Percentiles rank a stretch among this genome's conserved stretches.
phyloP scores from a whole-genome alignment of 2,888 invertebrate genomes.

The Ectemnius continuus region DNA sequence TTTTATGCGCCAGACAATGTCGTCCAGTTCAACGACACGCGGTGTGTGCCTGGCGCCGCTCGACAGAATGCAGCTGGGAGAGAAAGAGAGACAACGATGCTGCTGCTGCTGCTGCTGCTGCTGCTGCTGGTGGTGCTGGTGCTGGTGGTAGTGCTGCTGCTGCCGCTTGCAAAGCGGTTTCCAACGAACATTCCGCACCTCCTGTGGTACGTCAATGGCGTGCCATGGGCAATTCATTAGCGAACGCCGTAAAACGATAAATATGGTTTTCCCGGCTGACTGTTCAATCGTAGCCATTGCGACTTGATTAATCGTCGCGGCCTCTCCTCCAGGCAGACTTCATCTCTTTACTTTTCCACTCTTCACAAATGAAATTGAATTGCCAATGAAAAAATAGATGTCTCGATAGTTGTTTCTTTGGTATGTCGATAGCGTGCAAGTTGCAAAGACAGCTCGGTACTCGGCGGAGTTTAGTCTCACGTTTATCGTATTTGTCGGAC shows the following conservation, averaged over 20 bases:
- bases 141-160: too few relatives aligned
- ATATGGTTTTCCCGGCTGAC: slow-evolving; percentile 6
- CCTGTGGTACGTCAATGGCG: slow-evolving; percentile 17
- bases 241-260: slow-evolving; percentile 18
- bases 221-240: slow-evolving; percentile 30
- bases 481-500: slow-evolving; percentile 38
- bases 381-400: background rate
- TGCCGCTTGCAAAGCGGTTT: slow-evolving; percentile 41
- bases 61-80: slow-evolving; percentile 21
- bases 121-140: slow-evolving; percentile 23
- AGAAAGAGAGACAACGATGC: slow-evolving; percentile 2
- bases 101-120: slow-evolving; percentile 26
- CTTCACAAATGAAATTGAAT: background rate
- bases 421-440: background rate
- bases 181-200: slow-evolving; percentile 39
- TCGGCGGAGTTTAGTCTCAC: background rate
- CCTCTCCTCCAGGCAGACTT: background rate
- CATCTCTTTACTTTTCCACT: background rate
- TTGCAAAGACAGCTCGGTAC: background rate
- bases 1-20: slow-evolving; percentile 57
- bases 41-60: slow-evolving; percentile 41
- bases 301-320: background rate
- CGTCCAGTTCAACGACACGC: slow-evolving; percentile 59
- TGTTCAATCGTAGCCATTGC: slow-evolving; percentile 14
- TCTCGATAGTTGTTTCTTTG: background rate